Conservation (phyloP, 2,888 invertebrate genomes). For the Pheosia gnoma region DNA sequence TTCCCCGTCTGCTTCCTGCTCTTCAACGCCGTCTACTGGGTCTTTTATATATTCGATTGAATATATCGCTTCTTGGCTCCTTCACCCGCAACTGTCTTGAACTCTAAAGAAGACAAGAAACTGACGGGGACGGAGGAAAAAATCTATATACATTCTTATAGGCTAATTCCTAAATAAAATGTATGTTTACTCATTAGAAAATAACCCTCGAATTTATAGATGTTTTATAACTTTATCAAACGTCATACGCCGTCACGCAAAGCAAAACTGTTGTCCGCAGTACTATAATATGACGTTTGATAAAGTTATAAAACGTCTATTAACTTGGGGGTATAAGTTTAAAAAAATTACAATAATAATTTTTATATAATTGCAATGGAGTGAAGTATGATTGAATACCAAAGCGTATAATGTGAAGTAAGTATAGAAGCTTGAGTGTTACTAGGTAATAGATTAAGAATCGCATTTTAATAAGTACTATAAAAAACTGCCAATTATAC, state of each 20-base stretch:
- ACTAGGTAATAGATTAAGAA: constrained; percentile 41
- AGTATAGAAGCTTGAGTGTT: constrained; percentile 37
- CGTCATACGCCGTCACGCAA: too few species aligned
- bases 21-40: constrained; percentile 98
- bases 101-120: neutral
- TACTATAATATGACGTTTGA: too few species aligned
- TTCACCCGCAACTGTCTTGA: neutral
- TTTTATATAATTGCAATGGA: neutral
- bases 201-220: too few species aligned
- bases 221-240: too few species aligned
- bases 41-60: constrained; percentile 92
- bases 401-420: constrained; percentile 15
- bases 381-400: neutral
- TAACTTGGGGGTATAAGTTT: too few species aligned
- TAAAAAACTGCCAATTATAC: constrained; percentile 60
- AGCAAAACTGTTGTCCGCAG: too few species aligned
- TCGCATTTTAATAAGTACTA: constrained; percentile 34
- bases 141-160: too few species aligned
- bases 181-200: too few species aligned
- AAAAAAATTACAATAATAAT: too few species aligned
- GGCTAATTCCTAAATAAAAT: too few species aligned
- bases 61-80: neutral
- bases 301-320: too few species aligned
- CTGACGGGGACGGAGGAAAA: too few species aligned
- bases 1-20: constrained; percentile 98